Evolutionary conservation across 1,140 invertebrate species (phyloP), one percentile per base, ranked within the genome.

Genomic region (Cyrtorhinus lividipennis): DNA sequence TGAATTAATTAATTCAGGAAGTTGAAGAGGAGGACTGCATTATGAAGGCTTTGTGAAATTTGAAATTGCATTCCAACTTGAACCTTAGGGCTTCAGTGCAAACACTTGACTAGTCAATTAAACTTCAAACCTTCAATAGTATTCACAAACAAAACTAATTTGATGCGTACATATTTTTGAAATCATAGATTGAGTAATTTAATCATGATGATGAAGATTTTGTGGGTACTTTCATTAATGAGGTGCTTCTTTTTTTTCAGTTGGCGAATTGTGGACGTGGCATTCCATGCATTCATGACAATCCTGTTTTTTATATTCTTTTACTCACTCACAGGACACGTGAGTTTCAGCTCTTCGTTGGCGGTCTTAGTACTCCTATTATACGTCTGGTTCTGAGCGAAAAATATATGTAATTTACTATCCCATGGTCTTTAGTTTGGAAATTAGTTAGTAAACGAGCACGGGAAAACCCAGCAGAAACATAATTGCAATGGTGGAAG

Each of bases 1-100:
- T 53, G 48, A 53, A 53, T 10, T 53, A 53, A 53, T 53, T 53
- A 53, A 53, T 53, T 53, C 48, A 53, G 48, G 48, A 53, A 53
- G 48, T 53, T 53, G 10, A 20, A 53, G 18, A 53, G 8, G 12
- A 5, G 48, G 20, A 53, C 8, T 53, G 48, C 48, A 53, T 53
- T 53, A 53, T 53, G 48, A 53, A 10, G 48, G 48, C 20, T 53
- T 22, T 10, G 48, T 53, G 5, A 53, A 53, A 15, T 15, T 53
- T 53, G 10, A 15, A 53, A 53, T 22, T 8, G 8, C 8, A 20
- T 13, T 10, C 8, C 30, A 5, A 38, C 30, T 38, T 38, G 5
- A 38, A 38, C 5, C 5, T 15, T 38, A 15, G 30, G 30, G 30
- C 30, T 38, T 15, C 30, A 38, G 15, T 38, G 30, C 30, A n/a